Conservation (phyloP, 2,797 vertebrate genomes). For the Zalophus californianus region DNA sequence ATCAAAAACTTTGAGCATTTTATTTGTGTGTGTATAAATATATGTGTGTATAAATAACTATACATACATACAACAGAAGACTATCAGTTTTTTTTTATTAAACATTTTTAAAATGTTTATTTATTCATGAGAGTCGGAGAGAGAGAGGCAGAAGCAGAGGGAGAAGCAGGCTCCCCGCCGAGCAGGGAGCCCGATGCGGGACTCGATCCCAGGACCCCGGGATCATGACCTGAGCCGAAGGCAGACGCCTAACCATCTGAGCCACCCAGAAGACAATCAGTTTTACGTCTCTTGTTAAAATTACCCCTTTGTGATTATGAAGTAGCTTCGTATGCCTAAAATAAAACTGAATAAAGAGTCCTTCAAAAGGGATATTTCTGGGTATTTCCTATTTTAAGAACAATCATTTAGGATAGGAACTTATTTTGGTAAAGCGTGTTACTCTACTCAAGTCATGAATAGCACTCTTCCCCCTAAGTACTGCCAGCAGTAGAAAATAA, state of each 20-base stretch:
- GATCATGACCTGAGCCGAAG: no score
- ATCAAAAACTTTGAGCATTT: neutral
- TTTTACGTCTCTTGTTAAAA: slow-evolving; percentile 55
- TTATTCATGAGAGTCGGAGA: no score
- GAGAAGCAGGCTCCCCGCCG: no score
- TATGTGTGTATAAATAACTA: neutral
- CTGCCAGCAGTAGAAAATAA: neutral
- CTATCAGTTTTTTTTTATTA: neutral
- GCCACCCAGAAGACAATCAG: neutral
- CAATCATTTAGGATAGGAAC: slow-evolving; percentile 31
- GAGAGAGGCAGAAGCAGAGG: no score
- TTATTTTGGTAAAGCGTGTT: neutral
- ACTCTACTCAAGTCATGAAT: slow-evolving; percentile 40
- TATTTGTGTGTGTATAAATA: neutral
- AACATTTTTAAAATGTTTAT: no score
- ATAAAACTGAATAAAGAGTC: neutral
- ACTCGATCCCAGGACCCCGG: no score
- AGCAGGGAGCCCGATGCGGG: no score
- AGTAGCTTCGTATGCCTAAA: slow-evolving; percentile 41
- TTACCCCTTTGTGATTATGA: slow-evolving; percentile 35
- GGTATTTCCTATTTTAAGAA: slow-evolving; percentile 51
- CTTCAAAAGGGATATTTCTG: neutral
- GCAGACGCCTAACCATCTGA: no score
- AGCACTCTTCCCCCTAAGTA: neutral
- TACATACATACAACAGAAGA: neutral